phyloP scores from a whole-genome alignment of 2,888 invertebrate genomes.

The Dasypolia templi region DNA sequence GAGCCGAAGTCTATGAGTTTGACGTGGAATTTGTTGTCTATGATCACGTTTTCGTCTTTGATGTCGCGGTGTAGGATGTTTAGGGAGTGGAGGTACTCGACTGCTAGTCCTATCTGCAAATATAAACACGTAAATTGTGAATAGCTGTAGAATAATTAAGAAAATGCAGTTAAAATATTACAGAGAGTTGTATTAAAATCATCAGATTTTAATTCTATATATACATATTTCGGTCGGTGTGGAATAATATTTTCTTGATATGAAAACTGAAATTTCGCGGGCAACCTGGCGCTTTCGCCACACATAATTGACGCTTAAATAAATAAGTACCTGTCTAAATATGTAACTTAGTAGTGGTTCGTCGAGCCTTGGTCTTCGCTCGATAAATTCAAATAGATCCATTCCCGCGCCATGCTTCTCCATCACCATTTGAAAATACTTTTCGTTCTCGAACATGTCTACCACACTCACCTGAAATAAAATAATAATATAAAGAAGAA shows the following conservation, averaged over 20 bases:
- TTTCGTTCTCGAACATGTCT: conserved; percentile 93
- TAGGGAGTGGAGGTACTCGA: conserved; percentile 92
- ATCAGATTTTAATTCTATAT: too few species aligned
- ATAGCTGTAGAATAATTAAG: neutral
- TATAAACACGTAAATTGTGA: neutral
- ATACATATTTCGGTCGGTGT: too few species aligned
- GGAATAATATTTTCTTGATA: too few species aligned
- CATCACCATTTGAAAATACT: conserved; percentile 94
- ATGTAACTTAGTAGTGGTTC: conserved; percentile 93
- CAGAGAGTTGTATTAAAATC: too few species aligned
- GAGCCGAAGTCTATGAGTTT: conserved; percentile 95
- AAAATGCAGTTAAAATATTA: neutral
- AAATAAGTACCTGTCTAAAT: conserved; percentile 91
- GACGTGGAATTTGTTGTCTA: conserved; percentile 93
- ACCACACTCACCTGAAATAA: conserved; percentile 89
- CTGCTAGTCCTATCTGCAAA: conserved; percentile 92
- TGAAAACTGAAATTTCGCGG: too few species aligned
- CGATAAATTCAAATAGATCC: conserved; percentile 95
- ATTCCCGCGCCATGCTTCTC: conserved; percentile 94
- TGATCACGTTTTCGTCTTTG: conserved; percentile 94
- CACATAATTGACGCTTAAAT: neutral
- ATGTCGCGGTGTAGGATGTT: conserved; percentile 93
- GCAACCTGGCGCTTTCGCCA: too few species aligned
- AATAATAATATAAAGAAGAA: too few species aligned
- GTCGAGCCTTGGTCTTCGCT: conserved; percentile 92